These are phyloP conservation scores for Argyrosomus regius DNA, from an alignment of 2,797 vertebrate species.

Conservation along the genomic window DNA sequence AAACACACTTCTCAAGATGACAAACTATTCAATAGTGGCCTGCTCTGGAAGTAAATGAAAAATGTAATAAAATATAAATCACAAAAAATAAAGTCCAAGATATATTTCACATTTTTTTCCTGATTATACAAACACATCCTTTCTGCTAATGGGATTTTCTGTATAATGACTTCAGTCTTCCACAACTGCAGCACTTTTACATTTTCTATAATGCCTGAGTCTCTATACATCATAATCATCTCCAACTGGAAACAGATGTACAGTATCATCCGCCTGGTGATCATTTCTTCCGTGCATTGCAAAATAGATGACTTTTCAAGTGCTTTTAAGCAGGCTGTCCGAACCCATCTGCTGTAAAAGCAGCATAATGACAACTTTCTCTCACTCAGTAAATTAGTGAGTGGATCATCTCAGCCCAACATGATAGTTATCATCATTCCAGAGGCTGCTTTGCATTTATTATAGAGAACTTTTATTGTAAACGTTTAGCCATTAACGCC, in stretches of 20 bases:
- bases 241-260: conserved; percentile 43
- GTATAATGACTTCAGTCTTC: not conserved
- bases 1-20: not conserved
- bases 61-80: not conserved
- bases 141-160: conserved; percentile 4
- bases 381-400: conserved; percentile 6
- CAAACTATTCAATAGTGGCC: not conserved
- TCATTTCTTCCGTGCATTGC: conserved; percentile 23
- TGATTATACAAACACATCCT: conserved; percentile 1
- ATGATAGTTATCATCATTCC: conserved; percentile 10
- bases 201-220: conserved; percentile 7
- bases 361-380: conserved; percentile 21
- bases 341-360: conserved; percentile 39
- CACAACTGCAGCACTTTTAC: conserved; percentile 4
- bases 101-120: not conserved
- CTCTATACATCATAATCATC: conserved; percentile 40
- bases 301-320: conserved; percentile 32
- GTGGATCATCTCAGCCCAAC: conserved; percentile 14
- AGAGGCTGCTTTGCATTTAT: conserved; percentile 22
- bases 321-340: conserved; percentile 46
- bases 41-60: not conserved
- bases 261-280: conserved; percentile 1
- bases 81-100: not conserved
- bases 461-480: not conserved
- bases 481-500: not conserved